phyloP scores from a whole-genome alignment of 2,888 invertebrate genomes.

The Xiphydria camelus region DNA sequence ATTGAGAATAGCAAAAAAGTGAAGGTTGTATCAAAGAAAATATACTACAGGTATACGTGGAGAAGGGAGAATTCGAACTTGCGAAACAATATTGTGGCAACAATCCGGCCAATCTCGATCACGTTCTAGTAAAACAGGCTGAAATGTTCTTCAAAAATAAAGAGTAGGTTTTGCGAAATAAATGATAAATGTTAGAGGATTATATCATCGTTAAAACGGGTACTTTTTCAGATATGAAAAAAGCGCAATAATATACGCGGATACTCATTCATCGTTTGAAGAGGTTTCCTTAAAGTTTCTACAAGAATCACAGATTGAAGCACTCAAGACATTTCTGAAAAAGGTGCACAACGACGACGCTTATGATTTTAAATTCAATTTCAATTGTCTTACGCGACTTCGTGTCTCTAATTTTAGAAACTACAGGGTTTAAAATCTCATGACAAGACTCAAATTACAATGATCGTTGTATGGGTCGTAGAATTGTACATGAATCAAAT shows the following conservation, averaged over 20 bases:
- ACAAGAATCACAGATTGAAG: constrained; percentile 77
- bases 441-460: constrained; percentile 87
- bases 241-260: constrained; percentile 87
- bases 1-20: constrained; percentile 7
- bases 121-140: constrained; percentile 86
- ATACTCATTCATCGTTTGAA: constrained; percentile 91
- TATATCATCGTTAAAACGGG: constrained; percentile 8
- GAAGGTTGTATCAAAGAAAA: constrained; percentile 33
- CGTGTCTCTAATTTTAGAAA: constrained; percentile 59
- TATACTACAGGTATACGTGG: constrained; percentile 70
- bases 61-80: constrained; percentile 80
- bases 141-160: constrained; percentile 79
- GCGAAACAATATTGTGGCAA: constrained; percentile 84
- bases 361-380: no score
- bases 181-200: background rate
- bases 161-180: constrained; percentile 58
- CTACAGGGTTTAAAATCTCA: constrained; percentile 71
- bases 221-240: constrained; percentile 65
- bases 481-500: constrained; percentile 90
- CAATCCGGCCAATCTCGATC: constrained; percentile 80
- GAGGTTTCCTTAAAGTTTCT: constrained; percentile 91
- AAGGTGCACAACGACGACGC: constrained; percentile 62
- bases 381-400: no score
- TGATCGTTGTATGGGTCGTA: constrained; percentile 92
- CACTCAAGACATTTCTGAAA: constrained; percentile 85